Evolutionary conservation across 2,888 invertebrate genomes (phyloP).

Genomic region (Julus scanicus): DNA sequence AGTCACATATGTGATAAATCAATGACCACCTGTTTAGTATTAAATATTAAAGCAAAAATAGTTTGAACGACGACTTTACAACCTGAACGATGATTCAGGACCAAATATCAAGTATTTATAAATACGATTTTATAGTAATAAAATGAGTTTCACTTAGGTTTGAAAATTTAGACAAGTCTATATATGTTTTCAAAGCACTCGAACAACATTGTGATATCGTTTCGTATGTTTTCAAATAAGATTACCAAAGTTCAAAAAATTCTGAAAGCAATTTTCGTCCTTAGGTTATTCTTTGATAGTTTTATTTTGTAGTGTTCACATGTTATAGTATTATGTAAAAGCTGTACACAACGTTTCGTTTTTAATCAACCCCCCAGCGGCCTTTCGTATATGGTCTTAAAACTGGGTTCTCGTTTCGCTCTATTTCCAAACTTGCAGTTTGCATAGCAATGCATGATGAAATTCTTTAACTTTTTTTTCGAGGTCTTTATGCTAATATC

Average conservation of each 20-base stretch:
- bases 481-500: conserved; percentile 10
- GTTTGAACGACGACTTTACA: no score
- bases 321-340: background rate
- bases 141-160: no score
- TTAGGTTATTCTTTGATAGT: background rate
- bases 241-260: background rate
- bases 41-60: no score
- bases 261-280: background rate
- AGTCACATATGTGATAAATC: background rate
- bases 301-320: background rate
- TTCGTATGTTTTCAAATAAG: background rate
- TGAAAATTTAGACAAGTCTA: no score
- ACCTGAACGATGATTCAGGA: no score
- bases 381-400: background rate
- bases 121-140: no score
- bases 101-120: no score
- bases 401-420: conserved; percentile 29
- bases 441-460: background rate
- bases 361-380: conserved; percentile 34
- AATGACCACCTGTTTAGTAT: background rate
- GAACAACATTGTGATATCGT: background rate
- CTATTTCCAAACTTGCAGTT: background rate
- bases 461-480: conserved; percentile 42
- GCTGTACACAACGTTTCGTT: background rate
- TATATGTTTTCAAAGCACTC: background rate